phyloP scores from a whole-genome alignment of 23 tunicate genomes.

The Botrylloides violaceus region DNA sequence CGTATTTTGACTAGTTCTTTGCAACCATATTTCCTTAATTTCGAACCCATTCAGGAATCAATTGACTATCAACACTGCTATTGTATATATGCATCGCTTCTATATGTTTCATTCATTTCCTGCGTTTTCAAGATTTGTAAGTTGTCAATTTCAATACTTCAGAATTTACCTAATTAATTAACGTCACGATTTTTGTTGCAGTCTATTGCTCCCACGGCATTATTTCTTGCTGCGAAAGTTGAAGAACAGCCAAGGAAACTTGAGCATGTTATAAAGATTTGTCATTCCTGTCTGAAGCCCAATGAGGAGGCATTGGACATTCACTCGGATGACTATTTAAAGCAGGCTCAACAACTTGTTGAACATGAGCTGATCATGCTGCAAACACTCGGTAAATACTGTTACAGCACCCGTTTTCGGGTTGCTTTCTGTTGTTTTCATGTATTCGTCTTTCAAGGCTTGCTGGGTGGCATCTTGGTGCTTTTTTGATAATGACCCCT shows the following conservation, averaged over 20 bases:
- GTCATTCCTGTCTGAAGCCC: slow-evolving; percentile 80
- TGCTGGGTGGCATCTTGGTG: too few relatives aligned
- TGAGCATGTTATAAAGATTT: slow-evolving; percentile 92
- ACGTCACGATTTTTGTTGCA: slow-evolving; percentile 2
- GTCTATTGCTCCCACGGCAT: slow-evolving; percentile 91
- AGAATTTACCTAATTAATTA: not conserved
- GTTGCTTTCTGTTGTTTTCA: too few relatives aligned
- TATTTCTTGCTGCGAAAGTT: slow-evolving; percentile 96
- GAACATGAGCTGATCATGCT: slow-evolving; percentile 84
- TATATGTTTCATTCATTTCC: slow-evolving; percentile 93
- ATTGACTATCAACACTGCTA: slow-evolving; percentile 92
- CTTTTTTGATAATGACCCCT: too few relatives aligned
- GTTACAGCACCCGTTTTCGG: too few relatives aligned
- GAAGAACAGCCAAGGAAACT: slow-evolving; percentile 98
- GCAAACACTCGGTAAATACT: slow-evolving; percentile 86
- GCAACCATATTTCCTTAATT: not conserved
- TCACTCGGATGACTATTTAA: slow-evolving; percentile 64
- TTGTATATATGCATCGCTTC: slow-evolving; percentile 96
- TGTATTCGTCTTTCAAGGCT: too few relatives aligned
- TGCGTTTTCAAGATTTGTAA: slow-evolving; percentile 71
- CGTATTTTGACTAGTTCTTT: too few relatives aligned
- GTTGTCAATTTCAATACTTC: not conserved
- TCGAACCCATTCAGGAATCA: slow-evolving; percentile 64
- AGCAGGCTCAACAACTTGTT: slow-evolving; percentile 82
- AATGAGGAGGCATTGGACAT: slow-evolving; percentile 68